These are phyloP conservation scores for Bos taurus DNA, from an alignment of 2,113 vertebrate species.

Conservation along the genomic window ARS-UCD2.0 NC_037335.1:80357001-80357500, in stretches of 20 bases:
- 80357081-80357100: background rate
- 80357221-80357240: background rate
- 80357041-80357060: background rate
- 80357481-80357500: background rate
- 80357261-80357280: background rate
- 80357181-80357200: background rate
- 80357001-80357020: background rate
- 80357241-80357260: background rate
- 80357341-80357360: background rate
- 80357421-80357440: background rate
- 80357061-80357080: background rate
- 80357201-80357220: background rate
- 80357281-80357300: background rate
- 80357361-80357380: background rate
- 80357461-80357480: background rate
- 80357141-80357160: background rate
- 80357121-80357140: background rate
- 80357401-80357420: background rate
- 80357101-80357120: background rate
- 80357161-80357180: background rate
- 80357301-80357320: background rate
- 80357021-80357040: background rate
- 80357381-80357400: background rate
- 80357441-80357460: background rate
- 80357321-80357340: no score